phyloP scores from a whole-genome alignment of 53 echinoderm and acorn worm genomes.

The Patiria pectinifera region DNA sequence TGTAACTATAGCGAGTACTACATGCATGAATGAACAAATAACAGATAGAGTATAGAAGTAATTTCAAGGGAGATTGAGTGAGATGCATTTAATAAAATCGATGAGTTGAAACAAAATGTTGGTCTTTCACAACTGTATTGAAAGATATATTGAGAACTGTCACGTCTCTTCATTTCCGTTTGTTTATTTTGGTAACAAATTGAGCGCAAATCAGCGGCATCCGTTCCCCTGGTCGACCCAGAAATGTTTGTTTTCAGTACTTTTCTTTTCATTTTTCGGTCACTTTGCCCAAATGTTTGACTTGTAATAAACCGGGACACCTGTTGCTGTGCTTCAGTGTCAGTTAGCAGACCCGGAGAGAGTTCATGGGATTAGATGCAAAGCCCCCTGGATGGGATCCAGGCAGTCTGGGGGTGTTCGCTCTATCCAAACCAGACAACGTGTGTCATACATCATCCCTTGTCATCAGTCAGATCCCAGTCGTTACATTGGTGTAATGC shows the following conservation, averaged over 20 bases:
- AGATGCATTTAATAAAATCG: neutral
- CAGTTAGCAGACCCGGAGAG: neutral
- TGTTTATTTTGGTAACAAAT: conserved; percentile 1
- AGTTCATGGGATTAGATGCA: conserved; percentile 10
- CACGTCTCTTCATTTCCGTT: conserved; percentile 12
- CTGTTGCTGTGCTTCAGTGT: conserved; percentile 22
- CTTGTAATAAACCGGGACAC: conserved; percentile 28
- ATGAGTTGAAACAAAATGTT: neutral
- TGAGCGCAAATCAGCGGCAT: conserved; percentile 12
- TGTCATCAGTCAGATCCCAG: neutral
- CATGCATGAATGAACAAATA: neutral
- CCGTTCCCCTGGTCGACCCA: neutral
- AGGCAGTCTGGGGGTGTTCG: conserved; percentile 13
- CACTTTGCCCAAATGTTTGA: neutral
- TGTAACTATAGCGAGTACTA: too few relatives aligned
- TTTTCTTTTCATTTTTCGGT: too few relatives aligned
- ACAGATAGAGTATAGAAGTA: neutral
- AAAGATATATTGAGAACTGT: neutral
- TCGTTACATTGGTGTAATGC: too few relatives aligned
- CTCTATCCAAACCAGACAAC: neutral
- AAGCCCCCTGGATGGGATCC: neutral
- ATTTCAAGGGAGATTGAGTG: neutral
- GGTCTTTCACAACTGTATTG: neutral
- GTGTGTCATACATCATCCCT: conserved; percentile 14
- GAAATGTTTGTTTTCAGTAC: neutral